A percentile compares a stretch with the other conserved stretches of the same genome.
Evolutionary conservation across 2,888 invertebrate species (phyloP).

Genomic region (Melanchra persicariae): DNA sequence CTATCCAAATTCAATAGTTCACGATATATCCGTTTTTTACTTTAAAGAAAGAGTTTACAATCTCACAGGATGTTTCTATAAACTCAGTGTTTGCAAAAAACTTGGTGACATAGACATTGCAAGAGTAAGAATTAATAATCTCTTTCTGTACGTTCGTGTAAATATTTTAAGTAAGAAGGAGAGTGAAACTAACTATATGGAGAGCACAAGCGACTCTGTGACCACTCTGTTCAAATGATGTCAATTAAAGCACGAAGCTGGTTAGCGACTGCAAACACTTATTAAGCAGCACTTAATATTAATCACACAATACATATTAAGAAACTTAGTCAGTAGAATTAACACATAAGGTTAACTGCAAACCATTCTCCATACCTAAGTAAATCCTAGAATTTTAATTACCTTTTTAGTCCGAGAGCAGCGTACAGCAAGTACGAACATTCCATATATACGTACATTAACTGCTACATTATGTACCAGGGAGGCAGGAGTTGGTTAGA

Average conservation of each 20-base stretch:
- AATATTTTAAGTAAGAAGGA: not conserved
- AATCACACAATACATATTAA: not conserved
- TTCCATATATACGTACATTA: not conserved
- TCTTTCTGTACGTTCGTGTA: no score
- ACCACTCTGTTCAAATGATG: not conserved
- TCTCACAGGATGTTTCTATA: no score
- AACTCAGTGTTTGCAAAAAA: no score
- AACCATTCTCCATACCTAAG: slow-evolving; percentile 2
- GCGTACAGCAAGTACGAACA: not conserved
- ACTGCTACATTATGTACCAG: slow-evolving; percentile 30
- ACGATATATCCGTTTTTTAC: no score
- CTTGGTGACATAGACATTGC: no score
- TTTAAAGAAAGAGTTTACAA: no score
- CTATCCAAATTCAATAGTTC: no score
- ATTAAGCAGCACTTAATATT: no score
- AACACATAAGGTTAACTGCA: slow-evolving; percentile 1
- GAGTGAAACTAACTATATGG: not conserved
- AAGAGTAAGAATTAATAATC: no score
- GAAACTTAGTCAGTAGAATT: not conserved
- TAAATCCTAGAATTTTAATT: slow-evolving; percentile 36
- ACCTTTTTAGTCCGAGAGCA: slow-evolving; percentile 6
- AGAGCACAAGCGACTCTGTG: no score
- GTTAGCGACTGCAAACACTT: not conserved
- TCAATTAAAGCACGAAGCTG: not conserved
- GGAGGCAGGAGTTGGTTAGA: not conserved